Evolutionary conservation across 2,888 invertebrate genomes (phyloP).

Genomic region (Diarsia dahlii): DNA sequence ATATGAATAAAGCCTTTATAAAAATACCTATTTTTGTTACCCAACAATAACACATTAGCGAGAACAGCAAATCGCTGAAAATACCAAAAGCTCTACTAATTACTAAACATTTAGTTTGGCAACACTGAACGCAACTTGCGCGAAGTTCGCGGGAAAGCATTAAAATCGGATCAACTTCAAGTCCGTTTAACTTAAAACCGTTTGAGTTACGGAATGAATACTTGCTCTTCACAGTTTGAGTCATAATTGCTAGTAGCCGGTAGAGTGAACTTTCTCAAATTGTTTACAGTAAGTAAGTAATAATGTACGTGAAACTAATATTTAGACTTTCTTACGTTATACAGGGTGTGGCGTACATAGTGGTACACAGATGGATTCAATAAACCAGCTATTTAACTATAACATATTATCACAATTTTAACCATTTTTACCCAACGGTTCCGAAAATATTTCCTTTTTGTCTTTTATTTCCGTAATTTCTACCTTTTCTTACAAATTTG

Average conservation of each 20-base stretch:
- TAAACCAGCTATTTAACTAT: no score
- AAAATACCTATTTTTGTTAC: neutral
- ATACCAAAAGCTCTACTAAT: slow-evolving; percentile 45
- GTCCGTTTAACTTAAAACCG: slow-evolving; percentile 50
- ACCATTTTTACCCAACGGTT: no score
- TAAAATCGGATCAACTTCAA: slow-evolving; percentile 68
- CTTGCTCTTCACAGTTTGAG: slow-evolving; percentile 47
- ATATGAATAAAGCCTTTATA: no score
- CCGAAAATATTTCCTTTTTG: no score
- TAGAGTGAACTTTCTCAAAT: neutral
- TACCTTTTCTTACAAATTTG: no score
- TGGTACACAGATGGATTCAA: no score
- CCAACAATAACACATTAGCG: slow-evolving; percentile 43
- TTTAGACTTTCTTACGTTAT: no score
- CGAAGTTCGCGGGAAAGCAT: slow-evolving; percentile 58
- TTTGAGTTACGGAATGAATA: slow-evolving; percentile 68
- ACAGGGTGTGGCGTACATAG: no score
- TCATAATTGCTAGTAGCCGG: slow-evolving; percentile 42
- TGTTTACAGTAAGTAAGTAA: slow-evolving; percentile 19
- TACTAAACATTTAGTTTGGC: slow-evolving; percentile 55
- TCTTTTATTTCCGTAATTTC: no score
- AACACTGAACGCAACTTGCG: slow-evolving; percentile 32
- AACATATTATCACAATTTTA: no score
- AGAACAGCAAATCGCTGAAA: slow-evolving; percentile 31
- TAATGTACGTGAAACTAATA: no score